Evolutionary conservation across 2,797 vertebrate species (phyloP), one percentile per base, ranked within the genome.

Genomic region (Pseudomugil gertrudae): DNA sequence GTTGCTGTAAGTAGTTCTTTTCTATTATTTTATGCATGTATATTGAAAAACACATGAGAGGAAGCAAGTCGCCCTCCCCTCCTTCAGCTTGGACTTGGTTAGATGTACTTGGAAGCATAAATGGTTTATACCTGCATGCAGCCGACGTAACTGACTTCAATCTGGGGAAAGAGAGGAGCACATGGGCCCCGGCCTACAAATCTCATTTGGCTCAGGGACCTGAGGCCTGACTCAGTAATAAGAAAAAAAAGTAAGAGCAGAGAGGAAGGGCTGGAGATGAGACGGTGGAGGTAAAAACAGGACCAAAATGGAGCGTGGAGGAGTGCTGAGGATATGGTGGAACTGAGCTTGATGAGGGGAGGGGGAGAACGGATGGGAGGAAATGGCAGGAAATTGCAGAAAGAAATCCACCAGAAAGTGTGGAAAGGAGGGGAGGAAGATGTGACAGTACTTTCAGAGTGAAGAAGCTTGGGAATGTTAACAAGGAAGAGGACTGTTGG

Each of bases 161-260:
- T 91, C 82, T 82, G 60, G 78, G 45, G 60, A 32, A 58, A 62
- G 66, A 62, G 67, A 65, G 54, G 72, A 53, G 79, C 76, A 78
- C 74, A 69, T 9, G 23, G 57, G 68, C 79, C 78, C 77, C 48
- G 72, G 87, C 86, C 86, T 84, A 76, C 80, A 92, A 93, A 93
- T 93, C 90, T 88, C 84, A 92, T 93, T 93, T 91, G 83, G 89
- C 81, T 86, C 52, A 43, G 50, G 78, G 83, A 86, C 87, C 78
- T 36, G 53, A 87, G 87, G 82, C 85, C 65, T 81, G 74, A 86
- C 83, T 78, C 24, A 11, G 66, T 83, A 83, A 88, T 82, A 76
- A 78, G 57, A 19, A 35, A 60, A 70, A 78, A 70, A 85, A 81
- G 81, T 83, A 88, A 79, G 76, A 73, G 63, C 74, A 54, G 63